Evolutionary conservation across 2,113 vertebrate genomes (phyloP), one percentile per base, ranked within the genome.

Genomic region (Lucifuga dentata): DNA sequence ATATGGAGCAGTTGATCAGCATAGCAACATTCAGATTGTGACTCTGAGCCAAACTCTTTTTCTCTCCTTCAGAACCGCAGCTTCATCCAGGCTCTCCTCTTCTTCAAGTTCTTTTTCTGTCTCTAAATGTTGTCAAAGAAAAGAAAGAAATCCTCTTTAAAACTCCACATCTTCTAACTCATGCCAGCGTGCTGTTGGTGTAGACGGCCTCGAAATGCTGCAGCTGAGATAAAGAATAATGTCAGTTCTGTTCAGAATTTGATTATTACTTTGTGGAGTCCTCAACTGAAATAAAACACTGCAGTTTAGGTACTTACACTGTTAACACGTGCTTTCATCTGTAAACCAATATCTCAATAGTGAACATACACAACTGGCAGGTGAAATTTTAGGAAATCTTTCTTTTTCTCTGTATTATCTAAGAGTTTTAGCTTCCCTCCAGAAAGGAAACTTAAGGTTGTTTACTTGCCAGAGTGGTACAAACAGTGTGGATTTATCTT

Each of bases 121-220:
- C 32, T 67, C 21, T 32, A 41, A 55, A 59, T 16, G 19, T 73
- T n/a, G 24, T 40, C 11, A 23, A 33, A 52, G 29, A 36, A 15
- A 67, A 57, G 40, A 64, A 32, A 40, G 1, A 23, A 57, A 29
- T 36, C 11, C 23, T 24, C 20, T 48, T 33, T 20, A 11, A 35
- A 21, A 21, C 16, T 29, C 10, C 59, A n/a, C n/a, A n/a, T 26
- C 56, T 36, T 32, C 12, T 68, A 58, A 44, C 32, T 53, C 21
- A 65, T 53, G 38, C 26, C 60, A 16, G 15, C 46, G 40, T 66
- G 33, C 21, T 41, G 23, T 17, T 33, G 36, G 57, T 69, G 56
- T 39, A 45, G 40, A 36, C 26, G 11, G 58, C 29, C 8, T 45
- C 19, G 41, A 49, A 44, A 62, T 33, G 11, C 61, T 51, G 21